Conservation (phyloP, 2,797 vertebrate genomes). For the Myripristis jacobus region DNA sequence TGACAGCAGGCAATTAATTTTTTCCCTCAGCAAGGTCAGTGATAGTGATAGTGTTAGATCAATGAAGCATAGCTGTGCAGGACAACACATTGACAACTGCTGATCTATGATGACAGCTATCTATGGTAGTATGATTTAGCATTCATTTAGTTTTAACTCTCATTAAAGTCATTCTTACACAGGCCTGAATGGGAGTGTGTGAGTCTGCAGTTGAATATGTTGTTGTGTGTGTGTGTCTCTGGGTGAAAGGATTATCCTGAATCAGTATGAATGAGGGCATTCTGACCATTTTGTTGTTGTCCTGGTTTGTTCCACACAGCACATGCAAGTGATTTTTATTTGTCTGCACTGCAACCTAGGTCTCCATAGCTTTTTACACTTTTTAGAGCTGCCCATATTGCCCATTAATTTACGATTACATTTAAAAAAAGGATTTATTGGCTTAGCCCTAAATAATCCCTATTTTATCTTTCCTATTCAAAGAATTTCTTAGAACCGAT, state of each 20-base stretch:
- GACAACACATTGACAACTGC: constrained; percentile 2
- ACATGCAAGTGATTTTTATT: constrained; percentile 37
- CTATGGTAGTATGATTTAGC: constrained; percentile 2
- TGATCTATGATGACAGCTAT: not conserved
- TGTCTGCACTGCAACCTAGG: constrained; percentile 29
- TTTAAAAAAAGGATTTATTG: too few species aligned
- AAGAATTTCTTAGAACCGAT: too few species aligned
- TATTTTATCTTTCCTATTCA: too few species aligned
- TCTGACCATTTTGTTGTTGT: constrained; percentile 8
- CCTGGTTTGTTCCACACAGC: constrained; percentile 12
- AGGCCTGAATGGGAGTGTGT: not conserved
- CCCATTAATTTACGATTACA: too few species aligned
- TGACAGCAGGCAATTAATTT: constrained; percentile 34
- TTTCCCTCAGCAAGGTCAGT: constrained; percentile 29
- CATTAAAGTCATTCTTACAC: not conserved
- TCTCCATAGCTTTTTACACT: too few species aligned
- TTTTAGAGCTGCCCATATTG: too few species aligned
- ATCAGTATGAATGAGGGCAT: constrained; percentile 24
- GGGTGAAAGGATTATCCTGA: constrained; percentile 5
- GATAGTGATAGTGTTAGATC: constrained; percentile 24
- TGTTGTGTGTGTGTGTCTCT: constrained; percentile 5
- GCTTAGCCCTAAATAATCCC: too few species aligned
- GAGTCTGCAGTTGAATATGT: not conserved
- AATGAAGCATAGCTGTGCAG: constrained; percentile 11
- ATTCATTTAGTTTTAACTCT: too few species aligned